Base-by-base conservation (phyloP, 2,888 invertebrate species). In the Nyleta sp. region DNA sequence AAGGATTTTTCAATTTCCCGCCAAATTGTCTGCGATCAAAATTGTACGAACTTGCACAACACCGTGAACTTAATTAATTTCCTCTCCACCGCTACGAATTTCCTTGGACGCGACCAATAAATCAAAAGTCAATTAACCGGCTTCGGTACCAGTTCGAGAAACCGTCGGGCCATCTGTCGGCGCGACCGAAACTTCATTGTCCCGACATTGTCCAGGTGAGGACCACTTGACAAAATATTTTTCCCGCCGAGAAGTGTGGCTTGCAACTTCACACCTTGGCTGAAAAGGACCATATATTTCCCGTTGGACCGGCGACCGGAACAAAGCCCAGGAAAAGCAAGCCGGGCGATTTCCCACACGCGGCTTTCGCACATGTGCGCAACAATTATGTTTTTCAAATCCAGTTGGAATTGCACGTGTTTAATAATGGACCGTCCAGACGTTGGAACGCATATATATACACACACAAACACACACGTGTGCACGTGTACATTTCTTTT, bases 141-240 rank as follows among this genome's bases (percentile, higher is more conserved):
- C 18, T 5, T 38, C 10, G 13, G 64, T 65, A 65, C 64, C 64
- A 65, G 64, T 10, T 42, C 28, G 22, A n/a, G 11, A 11, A 53
- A 38, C n/a, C 6, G 28, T 33, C 38, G 10, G 15, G 28, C 48
- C 55, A 67, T 65, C 67, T 67, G 67, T 10, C 22, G 3, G 40
- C 15, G 15, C 13, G 22, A 11, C 20, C 35, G 17, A 35, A 60
- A 53, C 13, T 11, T 3, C 17, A 57, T 57, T 68, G 68, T 68
- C 8, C 15, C 1, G 13, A 38, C 10, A 24, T 11, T 42, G 48
- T 46, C 71, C 62, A 64, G 62, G 64, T 72, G 64, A 64, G 28
- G 44, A n/a, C 50, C 73, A 73, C 73, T 73, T 73, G 59, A 73
- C 59, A 35, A 65, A 73, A 73, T 65, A 73, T 65, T 65, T 65